phyloP scores from a whole-genome alignment of 1,140 invertebrate genomes.

The Cepaea nemoralis region DNA sequence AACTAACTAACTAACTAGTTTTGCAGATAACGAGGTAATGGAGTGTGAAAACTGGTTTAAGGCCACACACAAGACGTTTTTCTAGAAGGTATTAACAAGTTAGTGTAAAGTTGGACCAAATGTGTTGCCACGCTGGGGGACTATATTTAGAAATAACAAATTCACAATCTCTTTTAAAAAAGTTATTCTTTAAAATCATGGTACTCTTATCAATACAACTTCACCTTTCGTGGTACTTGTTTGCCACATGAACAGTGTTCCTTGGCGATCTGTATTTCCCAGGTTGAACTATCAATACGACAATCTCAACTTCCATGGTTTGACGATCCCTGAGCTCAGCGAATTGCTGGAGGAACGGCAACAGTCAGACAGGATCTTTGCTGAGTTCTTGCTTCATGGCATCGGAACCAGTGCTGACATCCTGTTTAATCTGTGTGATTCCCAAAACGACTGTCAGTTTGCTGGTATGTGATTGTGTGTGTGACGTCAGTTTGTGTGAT shows the following conservation, averaged over 20 bases:
- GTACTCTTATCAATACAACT: background rate
- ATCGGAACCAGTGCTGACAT: constrained; percentile 42
- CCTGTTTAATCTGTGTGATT: constrained; percentile 37
- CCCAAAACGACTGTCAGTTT: constrained; percentile 37
- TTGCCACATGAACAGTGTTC: background rate
- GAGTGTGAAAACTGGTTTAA: too few species aligned
- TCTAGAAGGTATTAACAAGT: too few species aligned
- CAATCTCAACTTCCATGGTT: constrained; percentile 46
- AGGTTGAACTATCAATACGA: constrained; percentile 46
- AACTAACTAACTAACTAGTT: too few species aligned
- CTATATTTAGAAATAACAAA: too few species aligned
- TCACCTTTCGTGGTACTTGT: background rate
- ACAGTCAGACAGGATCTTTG: constrained; percentile 44
- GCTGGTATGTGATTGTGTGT: too few species aligned
- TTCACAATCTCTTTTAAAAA: too few species aligned
- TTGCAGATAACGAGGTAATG: too few species aligned
- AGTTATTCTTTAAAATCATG: background rate
- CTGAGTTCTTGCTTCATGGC: constrained; percentile 35
- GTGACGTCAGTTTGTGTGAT: too few species aligned
- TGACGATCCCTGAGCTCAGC: constrained; percentile 44
- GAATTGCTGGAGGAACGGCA: constrained; percentile 26
- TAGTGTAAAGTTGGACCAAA: too few species aligned
- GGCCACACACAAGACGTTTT: too few species aligned
- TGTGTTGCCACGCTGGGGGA: too few species aligned
- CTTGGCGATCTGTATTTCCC: too few species aligned